Evolutionary conservation across 1,140 invertebrate genomes (phyloP).

Genomic region (Sipha flava): DNA sequence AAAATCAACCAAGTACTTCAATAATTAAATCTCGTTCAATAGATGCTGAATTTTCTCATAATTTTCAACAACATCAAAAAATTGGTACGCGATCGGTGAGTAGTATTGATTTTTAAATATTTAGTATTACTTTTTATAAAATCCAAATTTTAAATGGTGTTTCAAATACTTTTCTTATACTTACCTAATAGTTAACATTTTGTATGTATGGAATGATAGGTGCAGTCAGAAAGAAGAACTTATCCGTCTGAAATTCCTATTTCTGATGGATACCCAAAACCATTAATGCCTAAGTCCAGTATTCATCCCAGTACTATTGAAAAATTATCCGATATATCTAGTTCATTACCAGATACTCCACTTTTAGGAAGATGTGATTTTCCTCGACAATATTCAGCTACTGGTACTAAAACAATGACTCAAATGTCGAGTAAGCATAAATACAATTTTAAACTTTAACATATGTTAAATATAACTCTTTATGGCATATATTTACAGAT

Average conservation of each 20-base stretch:
- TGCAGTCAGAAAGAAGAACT: slow-evolving; percentile 22
- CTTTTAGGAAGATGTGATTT: slow-evolving; percentile 24
- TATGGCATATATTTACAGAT: not conserved
- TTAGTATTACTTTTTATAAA: too few species aligned
- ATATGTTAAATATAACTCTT: not conserved
- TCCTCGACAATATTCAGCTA: slow-evolving; percentile 15
- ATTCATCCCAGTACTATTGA: slow-evolving; percentile 28
- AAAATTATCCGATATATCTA: slow-evolving; percentile 21
- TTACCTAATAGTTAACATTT: too few species aligned
- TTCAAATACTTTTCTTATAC: too few species aligned
- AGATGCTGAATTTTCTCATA: slow-evolving; percentile 27
- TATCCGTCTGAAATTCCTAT: slow-evolving; percentile 8
- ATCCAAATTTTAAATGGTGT: too few species aligned
- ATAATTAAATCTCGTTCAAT: slow-evolving; percentile 27
- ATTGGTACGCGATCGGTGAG: slow-evolving; percentile 19
- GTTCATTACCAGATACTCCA: slow-evolving; percentile 16
- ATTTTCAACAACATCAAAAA: slow-evolving; percentile 30
- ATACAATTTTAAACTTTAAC: not conserved
- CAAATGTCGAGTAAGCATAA: slow-evolving; percentile 7
- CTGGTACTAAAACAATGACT: slow-evolving; percentile 23
- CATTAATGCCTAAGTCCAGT: not conserved
- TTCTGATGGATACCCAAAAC: slow-evolving; percentile 7
- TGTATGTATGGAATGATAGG: not conserved
- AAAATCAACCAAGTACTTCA: slow-evolving; percentile 7
- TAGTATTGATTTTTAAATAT: not conserved